phyloP scores from a whole-genome alignment of 2,797 vertebrate genomes.

The Lateolabrax maculatus region DNA sequence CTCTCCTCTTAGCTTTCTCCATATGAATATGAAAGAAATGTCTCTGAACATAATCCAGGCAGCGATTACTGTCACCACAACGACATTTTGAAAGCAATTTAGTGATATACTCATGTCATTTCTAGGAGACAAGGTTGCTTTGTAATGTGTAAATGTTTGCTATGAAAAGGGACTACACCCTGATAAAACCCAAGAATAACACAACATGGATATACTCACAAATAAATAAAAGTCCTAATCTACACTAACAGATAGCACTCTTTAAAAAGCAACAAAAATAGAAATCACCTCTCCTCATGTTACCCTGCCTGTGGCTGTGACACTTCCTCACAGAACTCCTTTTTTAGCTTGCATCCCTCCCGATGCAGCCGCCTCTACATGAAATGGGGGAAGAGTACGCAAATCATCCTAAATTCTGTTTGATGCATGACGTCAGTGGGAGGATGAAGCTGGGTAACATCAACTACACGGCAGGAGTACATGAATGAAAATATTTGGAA shows the following conservation, averaged over 20 bases:
- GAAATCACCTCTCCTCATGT: not conserved
- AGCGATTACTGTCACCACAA: too few relatives aligned
- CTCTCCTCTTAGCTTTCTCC: not conserved
- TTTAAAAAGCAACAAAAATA: conserved; percentile 11
- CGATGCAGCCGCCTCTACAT: conserved; percentile 22
- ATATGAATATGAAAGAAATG: too few relatives aligned
- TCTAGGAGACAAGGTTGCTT: too few relatives aligned
- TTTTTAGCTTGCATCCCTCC: conserved; percentile 2
- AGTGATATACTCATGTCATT: too few relatives aligned
- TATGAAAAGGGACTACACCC: not conserved
- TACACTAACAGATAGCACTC: not conserved
- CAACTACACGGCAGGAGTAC: not conserved
- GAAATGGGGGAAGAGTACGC: conserved; percentile 14
- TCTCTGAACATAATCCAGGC: too few relatives aligned
- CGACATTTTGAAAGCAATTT: too few relatives aligned
- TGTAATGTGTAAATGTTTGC: not conserved
- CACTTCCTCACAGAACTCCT: conserved; percentile 24
- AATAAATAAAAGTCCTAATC: conserved; percentile 11
- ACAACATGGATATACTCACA: not conserved
- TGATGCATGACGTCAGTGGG: conserved; percentile 61
- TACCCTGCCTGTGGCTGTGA: conserved; percentile 13
- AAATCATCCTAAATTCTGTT: conserved; percentile 52
- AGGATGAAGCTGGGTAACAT: conserved; percentile 20
- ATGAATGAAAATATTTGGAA: not conserved
- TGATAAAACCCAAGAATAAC: not conserved